A percentile compares a stretch with the other conserved stretches of the same genome.
Conservation (phyloP, 1,140 invertebrate species). For the Vanessa tameamea region DNA sequence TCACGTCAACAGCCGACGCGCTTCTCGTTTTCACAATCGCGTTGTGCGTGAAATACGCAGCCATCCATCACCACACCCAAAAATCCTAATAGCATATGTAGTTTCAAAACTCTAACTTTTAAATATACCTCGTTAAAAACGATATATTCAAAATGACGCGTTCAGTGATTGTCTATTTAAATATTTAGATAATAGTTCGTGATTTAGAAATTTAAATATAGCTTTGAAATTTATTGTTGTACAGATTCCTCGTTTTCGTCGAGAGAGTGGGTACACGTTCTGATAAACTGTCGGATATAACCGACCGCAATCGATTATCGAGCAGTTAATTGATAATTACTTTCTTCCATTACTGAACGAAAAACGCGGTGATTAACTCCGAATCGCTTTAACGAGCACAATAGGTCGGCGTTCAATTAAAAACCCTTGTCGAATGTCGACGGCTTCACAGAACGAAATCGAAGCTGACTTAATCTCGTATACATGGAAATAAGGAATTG, state of each 20-base stretch:
- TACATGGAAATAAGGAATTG: conserved; percentile 78
- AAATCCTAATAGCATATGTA: conserved; percentile 20
- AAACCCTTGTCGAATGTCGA: conserved; percentile 76
- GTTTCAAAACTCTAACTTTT: conserved; percentile 14
- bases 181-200: background rate
- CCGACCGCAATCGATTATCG: conserved; percentile 77
- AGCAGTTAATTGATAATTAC: conserved; percentile 79
- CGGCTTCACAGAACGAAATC: conserved; percentile 70
- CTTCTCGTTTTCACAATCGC: conserved; percentile 54
- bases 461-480: conserved; percentile 76
- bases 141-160: background rate
- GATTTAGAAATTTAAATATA: conserved; percentile 1
- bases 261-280: conserved; percentile 53
- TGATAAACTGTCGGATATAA: conserved; percentile 72
- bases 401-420: conserved; percentile 77
- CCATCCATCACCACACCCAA: conserved; percentile 29
- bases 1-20: conserved; percentile 63
- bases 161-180: conserved; percentile 2
- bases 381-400: conserved; percentile 78
- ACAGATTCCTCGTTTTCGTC: conserved; percentile 53
- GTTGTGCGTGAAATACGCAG: conserved; percentile 29
- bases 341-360: conserved; percentile 78
- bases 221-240: conserved; percentile 47
- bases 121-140: background rate
- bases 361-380: conserved; percentile 77